phyloP scores from a whole-genome alignment of 2,888 invertebrate species.

The Omphaloscelis lunosa region DNA sequence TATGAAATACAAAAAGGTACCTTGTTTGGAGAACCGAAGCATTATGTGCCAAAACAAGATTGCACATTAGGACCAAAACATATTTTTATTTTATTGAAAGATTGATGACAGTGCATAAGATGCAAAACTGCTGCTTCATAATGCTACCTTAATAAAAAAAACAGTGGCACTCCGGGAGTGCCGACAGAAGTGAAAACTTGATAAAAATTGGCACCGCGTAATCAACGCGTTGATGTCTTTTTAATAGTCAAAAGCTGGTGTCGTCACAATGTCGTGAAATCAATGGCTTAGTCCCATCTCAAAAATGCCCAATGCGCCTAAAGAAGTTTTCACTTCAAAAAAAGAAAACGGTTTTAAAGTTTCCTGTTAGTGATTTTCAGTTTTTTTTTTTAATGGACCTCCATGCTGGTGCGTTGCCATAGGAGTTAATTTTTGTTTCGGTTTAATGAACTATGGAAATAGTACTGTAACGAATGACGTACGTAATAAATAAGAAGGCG shows the following conservation, averaged over 20 bases:
- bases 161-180: too few species aligned
- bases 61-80: conserved; percentile 2
- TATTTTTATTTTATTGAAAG: conserved; percentile 9
- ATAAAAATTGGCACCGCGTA: too few species aligned
- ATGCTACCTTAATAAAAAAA: background rate
- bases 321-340: too few species aligned
- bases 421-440: background rate
- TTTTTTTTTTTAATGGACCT: conserved; percentile 1
- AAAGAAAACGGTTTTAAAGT: background rate
- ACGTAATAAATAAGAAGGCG: background rate
- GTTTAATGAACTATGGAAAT: conserved; percentile 38
- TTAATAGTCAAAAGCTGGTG: too few species aligned
- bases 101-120: conserved; percentile 4
- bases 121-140: background rate
- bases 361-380: background rate
- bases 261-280: too few species aligned
- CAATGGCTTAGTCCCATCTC: too few species aligned
- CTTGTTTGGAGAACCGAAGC: conserved; percentile 28
- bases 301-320: too few species aligned
- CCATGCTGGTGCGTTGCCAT: too few species aligned
- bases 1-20: conserved; percentile 27
- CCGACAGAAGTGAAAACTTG: too few species aligned
- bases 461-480: conserved; percentile 15
- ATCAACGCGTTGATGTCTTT: too few species aligned
- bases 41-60: conserved; percentile 9